Evolutionary conservation across 2,113 vertebrate genomes (phyloP), one percentile per base, ranked within the genome.

Genomic region (Tupaia tana): DNA sequence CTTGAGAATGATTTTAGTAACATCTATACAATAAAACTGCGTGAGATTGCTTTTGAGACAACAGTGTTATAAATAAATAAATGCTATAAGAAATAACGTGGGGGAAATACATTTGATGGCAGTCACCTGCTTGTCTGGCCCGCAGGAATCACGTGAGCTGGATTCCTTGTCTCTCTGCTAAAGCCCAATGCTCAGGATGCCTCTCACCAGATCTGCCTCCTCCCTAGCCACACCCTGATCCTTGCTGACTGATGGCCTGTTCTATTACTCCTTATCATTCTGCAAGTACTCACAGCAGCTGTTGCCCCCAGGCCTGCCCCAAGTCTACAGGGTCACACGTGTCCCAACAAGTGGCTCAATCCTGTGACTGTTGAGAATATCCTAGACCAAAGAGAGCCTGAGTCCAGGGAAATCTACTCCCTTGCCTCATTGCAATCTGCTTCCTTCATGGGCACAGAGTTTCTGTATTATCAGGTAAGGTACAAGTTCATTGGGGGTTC

Each of bases 21-120:
- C 79, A 86, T 80, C 63, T 63, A 43, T 84, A 86, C 64, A 85
- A 80, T 89, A 78, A 96, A 93, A 66, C 61, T 75, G 80, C 56
- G 14, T 85, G 96, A 69, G 84, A 67, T 19, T 29, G 5, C 52
- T 86, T 90, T 56, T 58, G 82, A 74, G 59, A 81, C 59, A 82
- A 93, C 24, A 15, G 18, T 78, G 61, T 73, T 70, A 93, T 91
- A 93, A 94, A 93, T 90, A 96, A 96, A 94, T 91, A 77, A 84
- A 80, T 69, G 10, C 29, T 73, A 11, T 73, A 73, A 90, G 67
- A 80, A 93, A 78, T 18, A n/a, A 66, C 24, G 14, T 63, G 73
- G 67, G 34, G 61, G 54, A 85, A 88, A 78, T n/a, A 6, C 10
- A 29, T 56, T 75, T 54, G 61, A 67, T 83, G 86, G 13, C 54